Percentiles rank a stretch among this genome's conserved stretches.
These are phyloP conservation scores for Scomber colias DNA, from an alignment of 2,113 vertebrate genomes.

Conservation along the genomic window DNA sequence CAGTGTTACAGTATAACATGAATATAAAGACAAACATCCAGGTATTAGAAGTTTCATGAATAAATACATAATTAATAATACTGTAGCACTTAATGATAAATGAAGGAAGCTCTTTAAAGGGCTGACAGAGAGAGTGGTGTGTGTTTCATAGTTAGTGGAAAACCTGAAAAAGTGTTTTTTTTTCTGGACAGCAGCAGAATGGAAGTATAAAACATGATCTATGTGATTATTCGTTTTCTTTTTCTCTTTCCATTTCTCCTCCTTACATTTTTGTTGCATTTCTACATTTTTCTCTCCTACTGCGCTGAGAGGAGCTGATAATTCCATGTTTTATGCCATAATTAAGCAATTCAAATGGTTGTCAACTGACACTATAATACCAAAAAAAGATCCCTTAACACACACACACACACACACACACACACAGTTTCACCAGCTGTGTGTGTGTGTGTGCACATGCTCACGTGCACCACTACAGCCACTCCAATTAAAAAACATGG, in stretches of 20 bases:
- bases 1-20: too few relatives aligned
- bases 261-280: background rate
- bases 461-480: slow-evolving; percentile 27
- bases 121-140: background rate
- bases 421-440: background rate
- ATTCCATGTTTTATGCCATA: slow-evolving; percentile 16
- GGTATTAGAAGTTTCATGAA: too few relatives aligned
- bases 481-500: slow-evolving; percentile 84
- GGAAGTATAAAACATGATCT: background rate
- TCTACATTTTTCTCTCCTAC: background rate
- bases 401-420: background rate
- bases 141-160: background rate
- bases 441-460: background rate
- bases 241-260: slow-evolving; percentile 6
- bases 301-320: background rate
- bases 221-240: background rate
- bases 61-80: too few relatives aligned
- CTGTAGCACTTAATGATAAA: too few relatives aligned
- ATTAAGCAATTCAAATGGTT: slow-evolving; percentile 41
- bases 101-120: background rate
- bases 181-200: background rate
- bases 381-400: background rate
- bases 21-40: too few relatives aligned
- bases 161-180: too few relatives aligned
- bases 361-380: background rate